Evolutionary conservation across 2,797 vertebrate genomes (phyloP).

Genomic region (Onychomys leucogaster): DNA sequence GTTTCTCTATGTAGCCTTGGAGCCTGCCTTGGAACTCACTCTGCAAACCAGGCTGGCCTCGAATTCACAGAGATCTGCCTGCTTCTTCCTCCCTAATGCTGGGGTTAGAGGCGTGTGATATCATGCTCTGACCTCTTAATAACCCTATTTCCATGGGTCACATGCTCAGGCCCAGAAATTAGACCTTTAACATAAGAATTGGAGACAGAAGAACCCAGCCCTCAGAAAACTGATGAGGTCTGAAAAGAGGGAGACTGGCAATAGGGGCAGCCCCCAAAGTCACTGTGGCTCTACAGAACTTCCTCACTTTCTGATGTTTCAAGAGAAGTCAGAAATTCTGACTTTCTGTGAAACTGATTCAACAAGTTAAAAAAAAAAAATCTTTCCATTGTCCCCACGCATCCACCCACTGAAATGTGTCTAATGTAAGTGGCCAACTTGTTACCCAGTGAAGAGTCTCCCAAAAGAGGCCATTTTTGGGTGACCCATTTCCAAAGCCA

Average conservation of each 20-base stretch:
- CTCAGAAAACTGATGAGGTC: neutral
- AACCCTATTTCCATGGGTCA: neutral
- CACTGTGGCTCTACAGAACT: neutral
- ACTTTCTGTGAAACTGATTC: neutral
- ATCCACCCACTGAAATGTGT: neutral
- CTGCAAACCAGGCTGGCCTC: neutral
- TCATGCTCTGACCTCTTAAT: neutral
- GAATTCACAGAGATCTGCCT: too few relatives aligned
- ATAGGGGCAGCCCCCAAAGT: neutral
- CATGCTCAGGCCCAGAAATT: neutral
- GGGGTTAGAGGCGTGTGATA: too few relatives aligned
- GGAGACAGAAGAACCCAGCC: neutral
- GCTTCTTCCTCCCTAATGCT: neutral
- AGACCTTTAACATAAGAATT: neutral
- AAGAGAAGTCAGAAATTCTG: neutral
- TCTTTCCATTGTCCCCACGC: neutral
- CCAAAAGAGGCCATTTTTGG: neutral
- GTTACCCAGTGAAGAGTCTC: neutral
- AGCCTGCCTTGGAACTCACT: neutral
- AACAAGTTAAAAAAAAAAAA: neutral
- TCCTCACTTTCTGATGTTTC: neutral
- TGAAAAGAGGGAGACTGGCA: neutral
- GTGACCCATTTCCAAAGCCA: neutral
- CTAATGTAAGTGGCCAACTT: neutral
- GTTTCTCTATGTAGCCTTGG: neutral